Evolutionary conservation across 2,888 invertebrate species (phyloP).

Genomic region (Apamea epomidion): DNA sequence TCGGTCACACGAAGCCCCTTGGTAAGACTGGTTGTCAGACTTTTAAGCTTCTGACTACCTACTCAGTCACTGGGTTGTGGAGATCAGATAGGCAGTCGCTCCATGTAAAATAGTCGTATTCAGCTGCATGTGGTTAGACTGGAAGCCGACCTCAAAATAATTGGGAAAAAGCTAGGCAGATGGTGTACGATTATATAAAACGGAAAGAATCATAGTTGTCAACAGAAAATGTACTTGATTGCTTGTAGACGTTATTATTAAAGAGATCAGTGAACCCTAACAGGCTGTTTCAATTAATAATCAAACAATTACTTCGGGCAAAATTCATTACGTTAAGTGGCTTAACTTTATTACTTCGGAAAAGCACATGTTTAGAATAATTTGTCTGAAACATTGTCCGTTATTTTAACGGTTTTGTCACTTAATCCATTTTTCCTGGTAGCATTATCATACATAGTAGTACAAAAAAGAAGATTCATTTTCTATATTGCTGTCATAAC

Average conservation of each 20-base stretch:
- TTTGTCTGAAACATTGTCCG: constrained; percentile 42
- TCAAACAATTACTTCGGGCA: constrained; percentile 31
- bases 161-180: no score
- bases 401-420: constrained; percentile 54
- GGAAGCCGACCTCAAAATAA: no score
- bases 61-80: no score
- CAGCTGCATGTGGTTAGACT: no score
- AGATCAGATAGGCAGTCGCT: no score
- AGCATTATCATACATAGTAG: constrained; percentile 60
- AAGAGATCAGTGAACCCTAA: constrained; percentile 29
- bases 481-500: constrained; percentile 22
- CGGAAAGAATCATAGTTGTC: no score
- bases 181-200: background rate
- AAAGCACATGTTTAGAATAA: constrained; percentile 39
- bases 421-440: constrained; percentile 61
- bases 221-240: background rate
- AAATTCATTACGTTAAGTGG: constrained; percentile 36
- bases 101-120: no score
- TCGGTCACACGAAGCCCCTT: no score
- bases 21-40: no score
- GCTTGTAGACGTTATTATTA: constrained; percentile 6
- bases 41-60: no score
- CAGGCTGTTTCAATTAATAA: constrained; percentile 20
- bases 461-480: constrained; percentile 59
- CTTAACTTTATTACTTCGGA: constrained; percentile 32